A percentile compares a stretch with the other conserved stretches of the same genome.
Conservation (phyloP, 1,140 invertebrate genomes). For the Drosophila erecta region DNA sequence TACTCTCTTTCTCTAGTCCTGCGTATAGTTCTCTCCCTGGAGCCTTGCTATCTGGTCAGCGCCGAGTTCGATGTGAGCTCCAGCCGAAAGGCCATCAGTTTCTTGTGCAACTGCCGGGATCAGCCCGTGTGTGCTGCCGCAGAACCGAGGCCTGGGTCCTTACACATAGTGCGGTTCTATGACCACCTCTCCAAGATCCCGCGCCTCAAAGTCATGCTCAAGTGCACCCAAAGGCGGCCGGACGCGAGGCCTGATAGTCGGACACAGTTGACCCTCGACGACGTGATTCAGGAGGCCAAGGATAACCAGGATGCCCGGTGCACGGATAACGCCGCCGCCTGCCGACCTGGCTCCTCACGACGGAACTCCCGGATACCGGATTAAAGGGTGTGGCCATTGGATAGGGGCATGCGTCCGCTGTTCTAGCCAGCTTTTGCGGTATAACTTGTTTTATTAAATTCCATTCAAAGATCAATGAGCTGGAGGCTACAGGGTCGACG, state of each 20-base stretch:
- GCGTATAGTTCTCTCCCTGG: conserved; percentile 60
- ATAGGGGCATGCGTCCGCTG: conserved; percentile 4
- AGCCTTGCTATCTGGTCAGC: conserved; percentile 72
- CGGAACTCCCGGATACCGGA: conserved; percentile 6
- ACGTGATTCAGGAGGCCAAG: conserved; percentile 47
- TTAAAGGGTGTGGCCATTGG: background rate
- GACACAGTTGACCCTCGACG: conserved; percentile 47
- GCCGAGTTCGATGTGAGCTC: conserved; percentile 47
- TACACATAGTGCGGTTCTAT: conserved; percentile 59
- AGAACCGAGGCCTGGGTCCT: background rate
- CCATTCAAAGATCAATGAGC: conserved; percentile 24
- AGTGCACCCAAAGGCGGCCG: conserved; percentile 34
- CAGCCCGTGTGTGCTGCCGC: conserved; percentile 30
- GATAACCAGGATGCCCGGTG: conserved; percentile 30
- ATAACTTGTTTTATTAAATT: conserved; percentile 61
- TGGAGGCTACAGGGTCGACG: conserved; percentile 21
- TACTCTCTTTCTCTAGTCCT: conserved; percentile 22
- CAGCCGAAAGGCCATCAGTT: conserved; percentile 38
- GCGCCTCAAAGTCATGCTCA: conserved; percentile 47
- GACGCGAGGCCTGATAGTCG: conserved; percentile 19
- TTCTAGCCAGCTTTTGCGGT: conserved; percentile 17
- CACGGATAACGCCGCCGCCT: conserved; percentile 21
- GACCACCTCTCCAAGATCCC: conserved; percentile 59
- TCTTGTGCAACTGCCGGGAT: conserved; percentile 48
- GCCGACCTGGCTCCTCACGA: conserved; percentile 1